Conservation (phyloP, 1,140 invertebrate genomes). For the Leptinotarsa defecta region DNA sequence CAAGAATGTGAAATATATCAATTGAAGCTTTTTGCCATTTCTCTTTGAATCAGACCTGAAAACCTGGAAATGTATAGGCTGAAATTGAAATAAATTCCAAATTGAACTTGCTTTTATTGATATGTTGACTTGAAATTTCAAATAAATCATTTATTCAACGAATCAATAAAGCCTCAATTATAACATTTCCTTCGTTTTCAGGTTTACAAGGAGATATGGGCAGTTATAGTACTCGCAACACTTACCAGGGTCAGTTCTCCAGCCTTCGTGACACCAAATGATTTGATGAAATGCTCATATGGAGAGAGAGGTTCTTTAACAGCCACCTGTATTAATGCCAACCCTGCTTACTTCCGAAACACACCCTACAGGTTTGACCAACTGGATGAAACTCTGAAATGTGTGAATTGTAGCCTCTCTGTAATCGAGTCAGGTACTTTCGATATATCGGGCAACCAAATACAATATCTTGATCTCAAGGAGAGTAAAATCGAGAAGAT, state of each 20-base stretch:
- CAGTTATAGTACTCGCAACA: slow-evolving; percentile 1
- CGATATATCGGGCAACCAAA: slow-evolving; percentile 53
- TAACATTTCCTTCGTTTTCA: slow-evolving; percentile 26
- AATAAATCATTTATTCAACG: no score
- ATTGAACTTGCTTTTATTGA: no score
- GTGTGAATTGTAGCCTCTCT: slow-evolving; percentile 48
- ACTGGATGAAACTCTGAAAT: slow-evolving; percentile 52
- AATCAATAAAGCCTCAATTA: not conserved
- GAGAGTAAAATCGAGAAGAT: slow-evolving; percentile 44
- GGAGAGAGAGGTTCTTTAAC: slow-evolving; percentile 53
- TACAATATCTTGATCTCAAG: slow-evolving; percentile 44
- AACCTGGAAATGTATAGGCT: no score
- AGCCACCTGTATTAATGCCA: slow-evolving; percentile 52
- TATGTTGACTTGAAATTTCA: no score
- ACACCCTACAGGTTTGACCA: slow-evolving; percentile 53
- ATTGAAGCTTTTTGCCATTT: no score
- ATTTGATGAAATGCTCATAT: slow-evolving; percentile 50
- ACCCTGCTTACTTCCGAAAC: slow-evolving; percentile 46
- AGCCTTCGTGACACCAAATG: slow-evolving; percentile 12
- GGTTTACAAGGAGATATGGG: slow-evolving; percentile 20
- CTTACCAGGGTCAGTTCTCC: not conserved
- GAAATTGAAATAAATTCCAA: no score
- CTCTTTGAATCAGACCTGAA: no score
- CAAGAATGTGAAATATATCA: no score
- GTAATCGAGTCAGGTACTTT: slow-evolving; percentile 47